Base-by-base conservation (phyloP, 2,113 vertebrate species). In the Oncorhynchus nerka region DNA sequence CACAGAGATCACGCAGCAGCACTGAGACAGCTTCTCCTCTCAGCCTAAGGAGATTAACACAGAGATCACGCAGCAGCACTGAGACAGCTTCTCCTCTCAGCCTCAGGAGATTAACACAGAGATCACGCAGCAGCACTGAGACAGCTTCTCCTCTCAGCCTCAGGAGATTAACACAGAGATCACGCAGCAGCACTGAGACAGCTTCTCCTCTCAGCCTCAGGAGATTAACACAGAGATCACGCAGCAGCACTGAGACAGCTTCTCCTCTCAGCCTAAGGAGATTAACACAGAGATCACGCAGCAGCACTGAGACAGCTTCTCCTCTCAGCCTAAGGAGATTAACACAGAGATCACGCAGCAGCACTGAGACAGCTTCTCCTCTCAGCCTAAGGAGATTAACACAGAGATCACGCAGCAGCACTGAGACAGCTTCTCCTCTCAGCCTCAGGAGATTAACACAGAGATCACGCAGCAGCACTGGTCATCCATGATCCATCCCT, bases 331-430 rank as follows among this genome's bases (percentile, higher is more conserved):
- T 66, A 68, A 28, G 78, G 74, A 79, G 79, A 86, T 83, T 75
- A 84, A 85, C 69, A 32, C 73, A 55, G 51, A 55, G n/a, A 45
- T 26, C 19, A 22, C 39, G 71, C 75, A 69, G 57, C 64, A 75
- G 49, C 15, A 77, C 64, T 70, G 73, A n/a, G n/a, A n/a, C n/a
- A n/a, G n/a, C n/a, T n/a, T 48, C 74, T 81, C 39, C 73, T 77
- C 72, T 76, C 70, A 11, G n/a, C 67, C 76, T 66, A 68, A 28
- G 78, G 74, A 79, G 79, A 86, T 83, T 75, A 84, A 85, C 69
- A 32, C 73, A 55, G 51, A 55, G n/a, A 45, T 26, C 19, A 22
- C 39, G 71, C 75, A 69, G 57, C 64, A 75, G 49, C 15, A 77
- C 64, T 49, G 61, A 72, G 71, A 75, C 62, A 72, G 28, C 55